Conservation (phyloP, 2,888 invertebrate species). For the Cantharis rustica region DNA sequence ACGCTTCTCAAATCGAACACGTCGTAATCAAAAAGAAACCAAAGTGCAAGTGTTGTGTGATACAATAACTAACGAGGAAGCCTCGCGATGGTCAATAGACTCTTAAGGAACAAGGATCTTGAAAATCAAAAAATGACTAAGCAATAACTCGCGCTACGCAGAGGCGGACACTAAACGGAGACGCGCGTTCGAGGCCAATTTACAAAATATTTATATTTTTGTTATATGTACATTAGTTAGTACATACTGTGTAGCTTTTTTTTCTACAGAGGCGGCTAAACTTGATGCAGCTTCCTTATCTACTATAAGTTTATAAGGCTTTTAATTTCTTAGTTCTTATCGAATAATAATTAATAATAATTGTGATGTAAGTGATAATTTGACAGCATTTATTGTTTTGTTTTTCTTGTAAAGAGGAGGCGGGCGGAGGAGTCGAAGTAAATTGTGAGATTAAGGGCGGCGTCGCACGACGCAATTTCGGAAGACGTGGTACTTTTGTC, state of each 20-base stretch:
- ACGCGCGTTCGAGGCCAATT: neutral
- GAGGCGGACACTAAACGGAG: neutral
- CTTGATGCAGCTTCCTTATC: constrained; percentile 11
- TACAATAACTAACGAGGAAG: constrained; percentile 69
- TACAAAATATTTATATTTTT: constrained; percentile 15
- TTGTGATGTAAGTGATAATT: constrained; percentile 39
- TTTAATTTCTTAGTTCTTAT: constrained; percentile 6
- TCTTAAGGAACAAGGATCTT: constrained; percentile 19
- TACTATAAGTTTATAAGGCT: constrained; percentile 9
- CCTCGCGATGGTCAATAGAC: constrained; percentile 41
- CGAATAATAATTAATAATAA: constrained; percentile 9
- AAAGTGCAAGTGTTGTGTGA: constrained; percentile 93
- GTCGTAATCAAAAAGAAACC: constrained; percentile 94
- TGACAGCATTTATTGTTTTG: constrained; percentile 26
- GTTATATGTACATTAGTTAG: constrained; percentile 17
- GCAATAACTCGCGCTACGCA: neutral
- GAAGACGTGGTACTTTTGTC: constrained; percentile 43
- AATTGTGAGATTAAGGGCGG: neutral
- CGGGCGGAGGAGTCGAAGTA: neutral
- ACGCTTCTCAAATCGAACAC: constrained; percentile 81
- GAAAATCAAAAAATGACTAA: neutral
- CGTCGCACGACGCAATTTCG: constrained; percentile 34
- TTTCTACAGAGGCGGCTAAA: constrained; percentile 16
- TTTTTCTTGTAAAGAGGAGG: neutral
- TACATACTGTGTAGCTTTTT: constrained; percentile 10